A percentile compares a stretch with the other conserved stretches of the same genome.
These are phyloP conservation scores for Ochropacha duplaris DNA, from an alignment of 2,888 invertebrate genomes.

Conservation along the genomic window DNA sequence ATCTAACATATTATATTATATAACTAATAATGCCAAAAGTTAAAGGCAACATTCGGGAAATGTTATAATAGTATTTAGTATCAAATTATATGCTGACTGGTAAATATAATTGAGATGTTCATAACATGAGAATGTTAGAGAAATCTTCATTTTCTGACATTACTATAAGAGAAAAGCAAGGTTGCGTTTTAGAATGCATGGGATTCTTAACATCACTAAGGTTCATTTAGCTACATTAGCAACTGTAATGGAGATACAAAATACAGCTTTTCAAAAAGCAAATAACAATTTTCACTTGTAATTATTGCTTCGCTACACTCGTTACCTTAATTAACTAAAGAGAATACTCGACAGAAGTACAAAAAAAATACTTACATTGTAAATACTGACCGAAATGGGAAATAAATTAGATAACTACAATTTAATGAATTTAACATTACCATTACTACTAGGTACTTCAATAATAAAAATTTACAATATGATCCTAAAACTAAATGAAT, in stretches of 20 bases:
- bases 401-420: conserved; percentile 77
- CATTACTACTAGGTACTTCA: conserved; percentile 59
- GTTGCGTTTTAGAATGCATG: not conserved
- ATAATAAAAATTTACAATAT: conserved; percentile 74
- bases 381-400: conserved; percentile 83
- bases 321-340: conserved; percentile 54
- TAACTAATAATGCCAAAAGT: conserved; percentile 59
- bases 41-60: conserved; percentile 46
- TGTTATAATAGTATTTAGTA: conserved; percentile 21
- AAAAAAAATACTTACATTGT: conserved; percentile 76
- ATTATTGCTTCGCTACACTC: conserved; percentile 65
- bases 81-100: conserved; percentile 11
- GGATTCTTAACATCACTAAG: not conserved
- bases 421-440: conserved; percentile 53
- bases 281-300: conserved; percentile 25
- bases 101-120: not conserved
- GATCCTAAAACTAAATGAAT: conserved; percentile 72
- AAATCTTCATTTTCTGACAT: not conserved
- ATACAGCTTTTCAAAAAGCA: not conserved
- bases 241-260: not conserved
- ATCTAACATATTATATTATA: conserved; percentile 43
- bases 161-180: not conserved
- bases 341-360: conserved; percentile 62
- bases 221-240: not conserved
- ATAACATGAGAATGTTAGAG: not conserved